Evolutionary conservation across 2,797 vertebrate species (phyloP).

Genomic region (Sphenodon punctatus): DNA sequence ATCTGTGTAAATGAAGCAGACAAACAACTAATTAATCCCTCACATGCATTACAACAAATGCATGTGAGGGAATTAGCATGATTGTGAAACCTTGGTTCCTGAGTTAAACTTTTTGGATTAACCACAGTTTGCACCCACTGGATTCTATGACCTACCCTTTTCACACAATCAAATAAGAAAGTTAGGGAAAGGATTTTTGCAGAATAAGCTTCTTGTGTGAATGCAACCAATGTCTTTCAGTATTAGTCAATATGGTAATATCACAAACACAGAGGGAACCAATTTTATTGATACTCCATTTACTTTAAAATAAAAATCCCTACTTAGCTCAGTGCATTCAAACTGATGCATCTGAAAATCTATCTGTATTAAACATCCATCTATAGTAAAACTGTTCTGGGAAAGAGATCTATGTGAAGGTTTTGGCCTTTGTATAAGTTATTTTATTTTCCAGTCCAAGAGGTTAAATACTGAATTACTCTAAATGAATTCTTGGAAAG

Average conservation of each 20-base stretch:
- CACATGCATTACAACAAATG: too few relatives aligned
- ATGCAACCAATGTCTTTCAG: background rate
- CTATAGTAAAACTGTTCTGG: background rate
- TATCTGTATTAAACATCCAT: background rate
- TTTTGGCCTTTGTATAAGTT: too few relatives aligned
- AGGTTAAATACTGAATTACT: background rate
- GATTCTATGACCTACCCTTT: too few relatives aligned
- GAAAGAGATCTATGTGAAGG: background rate
- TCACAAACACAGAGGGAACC: background rate
- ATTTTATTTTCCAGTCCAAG: background rate
- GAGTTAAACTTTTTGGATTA: too few relatives aligned
- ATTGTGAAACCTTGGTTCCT: too few relatives aligned
- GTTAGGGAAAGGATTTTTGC: too few relatives aligned
- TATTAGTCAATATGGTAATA: background rate
- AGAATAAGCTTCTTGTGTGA: too few relatives aligned
- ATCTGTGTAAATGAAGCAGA: too few relatives aligned
- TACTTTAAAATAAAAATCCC: background rate
- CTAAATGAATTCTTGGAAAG: background rate
- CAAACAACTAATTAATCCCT: too few relatives aligned
- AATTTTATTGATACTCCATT: background rate
- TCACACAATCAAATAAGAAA: too few relatives aligned
- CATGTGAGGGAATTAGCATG: too few relatives aligned
- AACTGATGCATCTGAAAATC: background rate
- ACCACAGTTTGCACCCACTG: too few relatives aligned
- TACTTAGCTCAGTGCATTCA: background rate